Evolutionary conservation across 1,140 invertebrate species (phyloP).

Genomic region (Rhyzopertha dominica): DNA sequence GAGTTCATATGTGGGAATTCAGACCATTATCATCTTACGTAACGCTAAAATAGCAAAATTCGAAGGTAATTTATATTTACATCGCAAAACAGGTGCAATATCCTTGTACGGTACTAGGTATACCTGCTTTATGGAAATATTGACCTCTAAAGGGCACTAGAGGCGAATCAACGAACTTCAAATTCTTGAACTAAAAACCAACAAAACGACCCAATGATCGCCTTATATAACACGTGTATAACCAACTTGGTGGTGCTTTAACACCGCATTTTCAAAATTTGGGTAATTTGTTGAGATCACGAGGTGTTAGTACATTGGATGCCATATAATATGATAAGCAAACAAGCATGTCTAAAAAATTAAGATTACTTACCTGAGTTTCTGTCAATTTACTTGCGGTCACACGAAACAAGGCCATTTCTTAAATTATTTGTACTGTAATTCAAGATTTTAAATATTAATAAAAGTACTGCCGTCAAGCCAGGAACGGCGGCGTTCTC

Average conservation of each 20-base stretch:
- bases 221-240: slow-evolving; percentile 5
- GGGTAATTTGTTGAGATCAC: slow-evolving; percentile 4
- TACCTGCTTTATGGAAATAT: neutral
- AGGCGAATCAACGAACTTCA: too few species aligned
- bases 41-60: slow-evolving; percentile 4
- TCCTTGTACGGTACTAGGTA: too few species aligned
- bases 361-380: slow-evolving; percentile 24
- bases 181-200: too few species aligned
- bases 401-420: slow-evolving; percentile 48
- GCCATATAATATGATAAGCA: slow-evolving; percentile 6
- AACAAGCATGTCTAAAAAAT: slow-evolving; percentile 3
- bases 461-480: too few species aligned
- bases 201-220: too few species aligned
- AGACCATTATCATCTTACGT: slow-evolving; percentile 13
- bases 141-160: slow-evolving; percentile 1
- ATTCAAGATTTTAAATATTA: too few species aligned
- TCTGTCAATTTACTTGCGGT: slow-evolving; percentile 23
- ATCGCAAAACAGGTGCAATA: neutral
- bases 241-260: neutral
- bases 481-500: too few species aligned
- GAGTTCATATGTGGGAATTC: neutral
- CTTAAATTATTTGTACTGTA: too few species aligned
- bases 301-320: too few species aligned
- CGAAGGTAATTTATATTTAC: slow-evolving; percentile 1
- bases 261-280: slow-evolving; percentile 8